Conservation (phyloP, 1,140 invertebrate species). For the Drosophila baimaii region DNA sequence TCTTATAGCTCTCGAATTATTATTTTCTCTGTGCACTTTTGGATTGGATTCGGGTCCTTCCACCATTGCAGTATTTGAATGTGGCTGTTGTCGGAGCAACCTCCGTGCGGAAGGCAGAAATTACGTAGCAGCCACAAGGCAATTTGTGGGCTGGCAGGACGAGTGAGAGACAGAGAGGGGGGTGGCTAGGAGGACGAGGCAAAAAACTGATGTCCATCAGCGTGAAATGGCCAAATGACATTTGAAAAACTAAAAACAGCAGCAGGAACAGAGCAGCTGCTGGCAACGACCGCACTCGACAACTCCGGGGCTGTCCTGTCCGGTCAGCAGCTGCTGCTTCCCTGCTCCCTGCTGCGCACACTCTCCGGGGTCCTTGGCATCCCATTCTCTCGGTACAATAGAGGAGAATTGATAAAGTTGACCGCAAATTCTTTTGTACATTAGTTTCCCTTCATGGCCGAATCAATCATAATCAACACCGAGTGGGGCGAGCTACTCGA, state of each 20-base stretch:
- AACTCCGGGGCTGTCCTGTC: slow-evolving; percentile 31
- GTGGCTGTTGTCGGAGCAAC: slow-evolving; percentile 18
- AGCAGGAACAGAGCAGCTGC: slow-evolving; percentile 58
- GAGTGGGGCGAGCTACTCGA: slow-evolving; percentile 16
- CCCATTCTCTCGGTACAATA: slow-evolving; percentile 39
- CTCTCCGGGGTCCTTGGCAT: slow-evolving; percentile 26
- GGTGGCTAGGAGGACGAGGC: not conserved
- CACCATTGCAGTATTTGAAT: slow-evolving; percentile 35
- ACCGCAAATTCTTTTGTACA: slow-evolving; percentile 58
- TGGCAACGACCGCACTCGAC: slow-evolving; percentile 36
- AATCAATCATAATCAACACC: slow-evolving; percentile 70
- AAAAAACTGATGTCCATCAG: slow-evolving; percentile 65
- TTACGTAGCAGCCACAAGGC: slow-evolving; percentile 49
- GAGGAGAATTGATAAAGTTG: slow-evolving; percentile 58
- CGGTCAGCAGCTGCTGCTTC: too few species aligned
- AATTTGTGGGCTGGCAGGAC: slow-evolving; percentile 23
- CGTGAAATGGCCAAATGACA: slow-evolving; percentile 77
- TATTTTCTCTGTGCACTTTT: slow-evolving; percentile 9
- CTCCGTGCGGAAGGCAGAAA: slow-evolving; percentile 37
- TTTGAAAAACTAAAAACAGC: slow-evolving; percentile 79
- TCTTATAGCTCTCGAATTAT: not conserved
- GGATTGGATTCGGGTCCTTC: slow-evolving; percentile 12
- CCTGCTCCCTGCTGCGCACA: slow-evolving; percentile 34
- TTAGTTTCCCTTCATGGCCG: slow-evolving; percentile 48
- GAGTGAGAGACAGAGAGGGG: not conserved